Evolutionary conservation across 64 coral and sea anemone species (phyloP).

Genomic region (Pocillopora damicornis): DNA sequence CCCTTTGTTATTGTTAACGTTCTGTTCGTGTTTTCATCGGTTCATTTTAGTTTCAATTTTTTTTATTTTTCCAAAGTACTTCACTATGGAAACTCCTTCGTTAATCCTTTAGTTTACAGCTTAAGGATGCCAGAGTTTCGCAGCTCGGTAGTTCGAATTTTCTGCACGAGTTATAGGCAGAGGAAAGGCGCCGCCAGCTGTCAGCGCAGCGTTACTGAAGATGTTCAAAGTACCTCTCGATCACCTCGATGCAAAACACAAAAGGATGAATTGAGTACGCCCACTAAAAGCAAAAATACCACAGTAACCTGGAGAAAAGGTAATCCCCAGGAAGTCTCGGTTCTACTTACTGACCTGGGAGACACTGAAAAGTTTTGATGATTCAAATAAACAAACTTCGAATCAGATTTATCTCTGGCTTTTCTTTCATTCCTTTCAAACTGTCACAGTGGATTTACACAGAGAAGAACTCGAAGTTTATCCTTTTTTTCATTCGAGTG

Average conservation of each 20-base stretch:
- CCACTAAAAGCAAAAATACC: not conserved
- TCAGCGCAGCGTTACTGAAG: not conserved
- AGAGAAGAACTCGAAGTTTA: not conserved
- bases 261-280: not conserved
- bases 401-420: not conserved
- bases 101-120: slow-evolving; percentile 52
- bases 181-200: not conserved
- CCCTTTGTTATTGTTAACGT: slow-evolving; percentile 38
- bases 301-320: not conserved
- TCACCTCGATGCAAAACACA: not conserved
- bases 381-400: not conserved
- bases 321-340: not conserved
- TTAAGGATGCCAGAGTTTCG: slow-evolving; percentile 55
- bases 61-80: slow-evolving; percentile 41
- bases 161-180: not conserved
- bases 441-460: not conserved
- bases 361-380: not conserved
- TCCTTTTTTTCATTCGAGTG: not conserved
- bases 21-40: not conserved
- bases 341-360: not conserved
- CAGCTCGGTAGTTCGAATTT: not conserved
- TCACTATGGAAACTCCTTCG: slow-evolving; percentile 49
- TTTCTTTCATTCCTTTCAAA: not conserved
- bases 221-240: not conserved
- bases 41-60: slow-evolving; percentile 8